These are phyloP conservation scores for cattle (Bos taurus) DNA, from an alignment of 2,113 vertebrate species.

Conservation along the genomic window DNA sequence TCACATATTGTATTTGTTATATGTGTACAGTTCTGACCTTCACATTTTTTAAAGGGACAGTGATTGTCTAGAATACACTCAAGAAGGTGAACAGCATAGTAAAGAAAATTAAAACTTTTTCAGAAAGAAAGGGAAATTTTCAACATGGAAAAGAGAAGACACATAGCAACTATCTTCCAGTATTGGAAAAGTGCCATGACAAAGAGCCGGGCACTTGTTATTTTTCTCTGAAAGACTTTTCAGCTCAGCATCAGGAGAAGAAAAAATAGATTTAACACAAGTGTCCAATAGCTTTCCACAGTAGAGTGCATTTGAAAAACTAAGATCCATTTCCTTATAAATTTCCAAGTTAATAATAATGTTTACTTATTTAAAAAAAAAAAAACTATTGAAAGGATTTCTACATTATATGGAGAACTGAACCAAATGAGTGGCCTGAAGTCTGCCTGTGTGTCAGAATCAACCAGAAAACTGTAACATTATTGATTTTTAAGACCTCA, in stretches of 20 bases:
- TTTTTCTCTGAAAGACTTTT: background rate
- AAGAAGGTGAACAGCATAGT: background rate
- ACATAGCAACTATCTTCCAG: background rate
- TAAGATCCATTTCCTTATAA: background rate
- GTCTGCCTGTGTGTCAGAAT: background rate
- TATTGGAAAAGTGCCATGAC: background rate
- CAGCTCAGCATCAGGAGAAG: background rate
- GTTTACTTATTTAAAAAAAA: background rate
- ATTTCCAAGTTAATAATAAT: constrained; percentile 6
- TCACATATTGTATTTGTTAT: background rate
- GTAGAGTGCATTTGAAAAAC: background rate
- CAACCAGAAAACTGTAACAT: background rate
- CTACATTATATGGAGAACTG: background rate
- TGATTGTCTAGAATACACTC: background rate
- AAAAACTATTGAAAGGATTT: background rate
- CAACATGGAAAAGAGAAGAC: background rate
- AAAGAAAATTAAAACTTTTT: background rate
- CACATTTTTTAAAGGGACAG: background rate
- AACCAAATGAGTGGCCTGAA: background rate
- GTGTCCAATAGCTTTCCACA: background rate
- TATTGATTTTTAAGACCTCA: background rate
- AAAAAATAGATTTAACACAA: background rate
- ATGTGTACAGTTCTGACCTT: background rate
- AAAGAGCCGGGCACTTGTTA: background rate
- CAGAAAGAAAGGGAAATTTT: background rate